A percentile compares a stretch with the other conserved stretches of the same genome.
These are phyloP conservation scores for Muscicapa adusta DNA, from an alignment of 2,113 vertebrate species.

Conservation along the genomic window DNA sequence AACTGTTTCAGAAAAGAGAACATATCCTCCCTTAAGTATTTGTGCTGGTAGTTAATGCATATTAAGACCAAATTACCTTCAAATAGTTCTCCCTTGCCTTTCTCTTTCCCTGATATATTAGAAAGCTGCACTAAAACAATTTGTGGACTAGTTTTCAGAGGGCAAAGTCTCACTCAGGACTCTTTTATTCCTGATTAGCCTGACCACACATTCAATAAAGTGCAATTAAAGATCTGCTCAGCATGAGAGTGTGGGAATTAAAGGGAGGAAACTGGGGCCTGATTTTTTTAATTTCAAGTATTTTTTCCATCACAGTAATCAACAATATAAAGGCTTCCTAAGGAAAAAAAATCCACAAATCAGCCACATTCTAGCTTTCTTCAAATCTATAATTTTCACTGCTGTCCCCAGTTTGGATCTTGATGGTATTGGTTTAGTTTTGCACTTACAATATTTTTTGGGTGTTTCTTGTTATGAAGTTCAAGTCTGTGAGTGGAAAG, in stretches of 20 bases:
- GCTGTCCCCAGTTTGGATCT: neutral
- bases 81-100: slow-evolving; percentile 21
- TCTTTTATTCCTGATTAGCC: slow-evolving; percentile 53
- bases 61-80: slow-evolving; percentile 41
- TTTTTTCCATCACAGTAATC: slow-evolving; percentile 11
- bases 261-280: neutral
- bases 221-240: slow-evolving; percentile 24
- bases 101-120: neutral
- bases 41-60: slow-evolving; percentile 2
- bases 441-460: neutral
- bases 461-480: neutral
- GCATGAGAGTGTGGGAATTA: neutral
- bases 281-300: neutral
- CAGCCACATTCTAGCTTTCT: neutral
- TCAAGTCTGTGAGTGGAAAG: slow-evolving; percentile 3
- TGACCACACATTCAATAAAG: slow-evolving; percentile 36
- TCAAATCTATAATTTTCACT: neutral
- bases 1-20: neutral
- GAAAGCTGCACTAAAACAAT: slow-evolving; percentile 10
- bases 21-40: slow-evolving; percentile 33
- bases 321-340: neutral
- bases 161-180: slow-evolving; percentile 42
- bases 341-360: neutral
- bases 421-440: neutral
- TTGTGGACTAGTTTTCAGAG: slow-evolving; percentile 37